Evolutionary conservation across 2,888 invertebrate species (phyloP), one percentile per base, ranked within the genome.

Genomic region (Panorpa germanica): DNA sequence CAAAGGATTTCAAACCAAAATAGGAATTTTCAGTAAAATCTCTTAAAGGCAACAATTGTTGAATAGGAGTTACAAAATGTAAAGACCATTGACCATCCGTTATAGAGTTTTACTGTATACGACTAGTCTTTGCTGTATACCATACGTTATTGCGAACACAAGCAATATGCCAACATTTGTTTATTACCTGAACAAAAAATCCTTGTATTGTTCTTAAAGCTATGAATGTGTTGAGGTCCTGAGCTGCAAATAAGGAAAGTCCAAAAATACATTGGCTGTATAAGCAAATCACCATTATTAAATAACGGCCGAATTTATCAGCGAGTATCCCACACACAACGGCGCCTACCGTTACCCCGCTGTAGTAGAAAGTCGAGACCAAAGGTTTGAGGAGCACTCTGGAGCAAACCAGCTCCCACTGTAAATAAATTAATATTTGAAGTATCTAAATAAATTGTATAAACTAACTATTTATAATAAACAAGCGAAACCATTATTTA

Each of bases 291-390:
- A 57, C 43, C 19, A 57, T 46, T 6, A 57, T 42, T 24, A 50
- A 52, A 35, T 50, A 47, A 28, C 58, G 46, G 1, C 58, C 59
- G 37, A 53, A 50, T 10, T 50, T 44, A 41, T 59, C 58, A 4
- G 48, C 45, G 13, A 56, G 36, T 4, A 48, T 36, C 16, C 57
- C 57, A 25, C 52, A 46, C n/a, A 53, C 37, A 30, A 52, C 44
- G 3, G 54, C 56, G 19, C 59, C 58, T 18, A 57, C 34, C 15
- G 54, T 43, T 6, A 54, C 49, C 2, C 58, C 58, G 16, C 43
- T 38, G 34, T 49, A 52, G 40, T 58, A 58, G 13, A 53, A 39
- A 3, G 45, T 46, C 9, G 47, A 45, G 2, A 50, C 46, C 30
- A 52, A 40, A 21, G 46, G 43, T 10, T 43, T 43, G 10, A 57